phyloP scores from a whole-genome alignment of 2,888 invertebrate species.

The Chloroclysta siterata region DNA sequence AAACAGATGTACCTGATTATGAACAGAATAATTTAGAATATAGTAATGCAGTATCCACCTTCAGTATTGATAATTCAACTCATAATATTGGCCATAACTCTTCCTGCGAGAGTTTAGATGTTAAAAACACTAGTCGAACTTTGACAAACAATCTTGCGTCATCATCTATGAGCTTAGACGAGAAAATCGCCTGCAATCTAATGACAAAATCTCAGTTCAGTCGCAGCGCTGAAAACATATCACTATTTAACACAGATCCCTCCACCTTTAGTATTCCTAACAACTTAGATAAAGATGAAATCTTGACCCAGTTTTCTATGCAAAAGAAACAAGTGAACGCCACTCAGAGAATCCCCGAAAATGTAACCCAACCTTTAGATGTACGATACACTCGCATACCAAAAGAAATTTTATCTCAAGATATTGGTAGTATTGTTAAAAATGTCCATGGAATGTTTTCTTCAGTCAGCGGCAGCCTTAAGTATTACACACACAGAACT shows the following conservation, averaged over 20 bases:
- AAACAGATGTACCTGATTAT: slow-evolving; percentile 17
- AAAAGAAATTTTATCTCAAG: slow-evolving; percentile 74
- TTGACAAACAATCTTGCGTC: slow-evolving; percentile 52
- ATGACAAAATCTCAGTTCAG: slow-evolving; percentile 59
- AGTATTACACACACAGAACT: slow-evolving; percentile 69
- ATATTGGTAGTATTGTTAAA: slow-evolving; percentile 76
- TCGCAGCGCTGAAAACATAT: slow-evolving; percentile 72
- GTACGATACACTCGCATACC: slow-evolving; percentile 62
- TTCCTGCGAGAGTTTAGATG: slow-evolving; percentile 43
- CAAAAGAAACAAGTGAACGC: slow-evolving; percentile 69
- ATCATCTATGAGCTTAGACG: slow-evolving; percentile 68
- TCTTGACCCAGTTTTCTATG: slow-evolving; percentile 63
- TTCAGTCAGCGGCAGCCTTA: slow-evolving; percentile 75
- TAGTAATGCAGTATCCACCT: slow-evolving; percentile 8
- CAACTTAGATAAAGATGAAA: slow-evolving; percentile 63
- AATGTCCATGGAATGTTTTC: slow-evolving; percentile 82
- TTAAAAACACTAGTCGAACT: slow-evolving; percentile 48
- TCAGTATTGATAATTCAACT: slow-evolving; percentile 8
- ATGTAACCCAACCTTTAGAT: slow-evolving; percentile 48
- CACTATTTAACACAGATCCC: slow-evolving; percentile 42
- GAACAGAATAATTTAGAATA: slow-evolving; percentile 2
- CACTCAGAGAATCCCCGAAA: slow-evolving; percentile 68
- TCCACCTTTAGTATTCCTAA: slow-evolving; percentile 44
- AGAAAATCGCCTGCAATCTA: slow-evolving; percentile 46
- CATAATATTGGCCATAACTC: background rate